These are phyloP conservation scores for Leucopsar rothschildi DNA, from an alignment of 2,113 vertebrate species.

Conservation along the genomic window DNA sequence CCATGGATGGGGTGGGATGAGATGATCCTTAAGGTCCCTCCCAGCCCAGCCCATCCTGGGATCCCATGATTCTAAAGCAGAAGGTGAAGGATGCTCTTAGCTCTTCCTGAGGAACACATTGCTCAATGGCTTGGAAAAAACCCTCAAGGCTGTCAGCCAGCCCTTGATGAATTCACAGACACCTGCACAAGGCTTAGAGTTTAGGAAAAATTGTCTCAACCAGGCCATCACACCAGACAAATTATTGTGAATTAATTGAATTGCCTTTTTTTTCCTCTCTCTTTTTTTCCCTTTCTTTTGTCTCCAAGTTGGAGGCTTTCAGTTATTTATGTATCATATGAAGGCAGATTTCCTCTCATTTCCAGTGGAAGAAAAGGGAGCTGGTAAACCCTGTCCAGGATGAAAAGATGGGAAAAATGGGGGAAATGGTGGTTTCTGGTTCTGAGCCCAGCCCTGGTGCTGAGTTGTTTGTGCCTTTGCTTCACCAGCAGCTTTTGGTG, in stretches of 20 bases:
- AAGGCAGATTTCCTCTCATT: neutral
- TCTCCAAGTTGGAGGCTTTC: neutral
- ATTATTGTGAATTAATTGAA: neutral
- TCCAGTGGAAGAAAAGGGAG: neutral
- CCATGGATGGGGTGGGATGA: neutral
- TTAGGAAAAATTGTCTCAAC: neutral
- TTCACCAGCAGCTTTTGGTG: neutral
- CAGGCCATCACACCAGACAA: neutral
- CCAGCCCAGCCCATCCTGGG: neutral
- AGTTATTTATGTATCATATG: neutral
- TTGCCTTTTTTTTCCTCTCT: neutral
- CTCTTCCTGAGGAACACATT: neutral
- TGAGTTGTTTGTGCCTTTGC: neutral
- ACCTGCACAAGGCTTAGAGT: neutral
- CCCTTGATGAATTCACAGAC: neutral
- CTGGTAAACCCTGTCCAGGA: neutral
- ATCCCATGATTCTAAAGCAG: neutral
- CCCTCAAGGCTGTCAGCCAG: neutral
- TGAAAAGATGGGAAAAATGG: neutral
- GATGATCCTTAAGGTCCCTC: neutral
- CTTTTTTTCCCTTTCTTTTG: accelerated
- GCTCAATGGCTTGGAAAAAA: neutral
- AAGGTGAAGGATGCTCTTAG: neutral
- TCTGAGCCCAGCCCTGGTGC: neutral
- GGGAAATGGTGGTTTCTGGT: neutral